Evolutionary conservation across 2,113 vertebrate species (phyloP), one percentile per base, ranked within the genome.

Genomic region (human): DNA sequence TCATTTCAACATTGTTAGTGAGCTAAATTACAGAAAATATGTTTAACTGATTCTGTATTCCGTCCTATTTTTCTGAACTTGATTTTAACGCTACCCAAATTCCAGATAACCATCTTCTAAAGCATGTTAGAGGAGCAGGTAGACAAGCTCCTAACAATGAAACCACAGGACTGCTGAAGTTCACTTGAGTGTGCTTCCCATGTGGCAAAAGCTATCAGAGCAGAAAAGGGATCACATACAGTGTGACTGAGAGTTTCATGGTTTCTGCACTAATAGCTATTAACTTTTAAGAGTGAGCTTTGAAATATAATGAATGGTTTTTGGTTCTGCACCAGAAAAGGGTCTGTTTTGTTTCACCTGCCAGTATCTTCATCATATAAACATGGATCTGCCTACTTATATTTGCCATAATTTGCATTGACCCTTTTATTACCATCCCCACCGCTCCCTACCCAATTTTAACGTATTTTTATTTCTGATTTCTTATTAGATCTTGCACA

Each of bases 401-500:
- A 18, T 75, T 66, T 80, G 6, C 68, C 43, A 23, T 38, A 55
- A n/a, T 75, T 68, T 38, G 45, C 17, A 52, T 25, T 50, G 52
- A 75, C 5, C 14, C 32, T 81, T 92, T 90, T 45, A 20, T 64
- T 61, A 23, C 7, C 18, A 61, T 23, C 13, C 1, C 57, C 17
- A 72, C 18, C 30, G 38, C 16, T 72, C 17, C 38, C 78, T 45
- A 45, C 10, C 38, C 48, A 82, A 13, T 97, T 85, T 1, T 96
- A 61, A 96, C 84, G 73, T 96, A 75, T 61, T 85, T 97, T 98
- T 96, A 22, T 97, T 84, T 98, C 25, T 98, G 18, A 40, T 97
- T 97, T 96, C 27, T 76, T 93, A 14, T 97, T 98, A 99, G 99
- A 99, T 98, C 99, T 99, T 59, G 99, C 99, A 75, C 99, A 99